Base-by-base conservation (phyloP, 2,888 invertebrate genomes). In the Micoletzkya japonica region DNA sequence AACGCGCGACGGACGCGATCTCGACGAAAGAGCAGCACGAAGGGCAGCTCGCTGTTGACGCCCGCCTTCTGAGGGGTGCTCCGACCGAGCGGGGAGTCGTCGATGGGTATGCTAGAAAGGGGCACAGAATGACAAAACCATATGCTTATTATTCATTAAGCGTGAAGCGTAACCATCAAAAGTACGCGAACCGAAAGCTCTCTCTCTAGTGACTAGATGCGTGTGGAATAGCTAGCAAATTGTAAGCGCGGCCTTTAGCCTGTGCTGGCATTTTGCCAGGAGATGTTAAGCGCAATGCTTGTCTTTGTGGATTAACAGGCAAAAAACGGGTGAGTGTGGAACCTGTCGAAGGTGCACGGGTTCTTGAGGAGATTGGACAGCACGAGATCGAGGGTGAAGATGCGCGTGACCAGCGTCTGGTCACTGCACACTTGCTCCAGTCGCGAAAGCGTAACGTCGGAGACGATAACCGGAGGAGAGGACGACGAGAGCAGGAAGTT, bases 371-470 rank as follows among this genome's bases (percentile, higher is more conserved):
- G 37, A 24, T 59, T 36, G 7, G 37, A 37, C 58, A 59, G 37
- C 10, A 59, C 58, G 20, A 59, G 58, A 17, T 59, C 58, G 24
- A 59, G 58, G 26, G 58, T 59, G 58, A 59, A 59, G 30, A 59
- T 59, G 36, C 58, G 58, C 2, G 58, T 59, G 26, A 59, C 58
- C 58, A 4, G 14, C 24, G 26, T 37, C 26, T 59, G 58, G 37
- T 59, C 26, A 2, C 24, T 37, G 58, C 58, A 59, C 26, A 59
- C 58, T n/a, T 59, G 58, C 26, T 59, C 37, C 7, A 59, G 36
- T 0, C 58, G 58, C 26, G 26, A 59, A 4, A 37, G 37, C 14
- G 58, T 59, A 1, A 37, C 37, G 0, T 36, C 36, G 37, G 37
- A 37, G 24, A 26, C 6, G 10, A 59, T 36, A 20, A 59, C 58